Base-by-base conservation (phyloP, 2,888 invertebrate species). In the Chalcis sispes region DNA sequence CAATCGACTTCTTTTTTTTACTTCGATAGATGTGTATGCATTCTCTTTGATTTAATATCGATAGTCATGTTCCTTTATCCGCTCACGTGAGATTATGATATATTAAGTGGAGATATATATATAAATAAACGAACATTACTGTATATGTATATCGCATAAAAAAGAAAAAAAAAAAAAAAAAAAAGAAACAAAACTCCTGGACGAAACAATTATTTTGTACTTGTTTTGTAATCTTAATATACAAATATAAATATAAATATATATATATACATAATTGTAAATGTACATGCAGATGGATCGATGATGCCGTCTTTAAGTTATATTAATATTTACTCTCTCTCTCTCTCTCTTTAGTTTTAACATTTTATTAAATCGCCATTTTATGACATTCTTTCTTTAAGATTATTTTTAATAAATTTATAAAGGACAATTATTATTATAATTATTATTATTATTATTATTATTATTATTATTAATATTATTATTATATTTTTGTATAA, bases 401-500 rank as follows among this genome's bases (percentile, higher is more conserved):
- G 29, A 27, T 58, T 48, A 32, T 32, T 69, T 69, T 69, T 15
- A 59, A 48, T 58, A n/a, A 64, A 64, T 18, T 48, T 48, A 13
- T 48, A 27, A n/a, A 54, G 15, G 54, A 27, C 32, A n/a, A 61
- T 82, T 79, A 83, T n/a, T n/a, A n/a, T 83, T 75, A 79, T 81
- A 81, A 82, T 83, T 84, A 83, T 85, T 86, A 85, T 85, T 80
- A n/a, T 56, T 56, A 29, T 54, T 18, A 52, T 25, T 67, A 20
- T 42, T 5, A 32, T 65, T 50, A 40, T 20, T 65, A 65, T 72
- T 27, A 58, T 50, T 54, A 8, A 70, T 50, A 25, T 59, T 15
- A 69, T 82, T 78, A 83, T 83, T 76, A 80, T 87, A 86, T 85
- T 88, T 88, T 87, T 88, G 85, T 88, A 88, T 87, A 88, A 87